phyloP scores from a whole-genome alignment of 2,888 invertebrate species.

The Branchellion lobata region DNA sequence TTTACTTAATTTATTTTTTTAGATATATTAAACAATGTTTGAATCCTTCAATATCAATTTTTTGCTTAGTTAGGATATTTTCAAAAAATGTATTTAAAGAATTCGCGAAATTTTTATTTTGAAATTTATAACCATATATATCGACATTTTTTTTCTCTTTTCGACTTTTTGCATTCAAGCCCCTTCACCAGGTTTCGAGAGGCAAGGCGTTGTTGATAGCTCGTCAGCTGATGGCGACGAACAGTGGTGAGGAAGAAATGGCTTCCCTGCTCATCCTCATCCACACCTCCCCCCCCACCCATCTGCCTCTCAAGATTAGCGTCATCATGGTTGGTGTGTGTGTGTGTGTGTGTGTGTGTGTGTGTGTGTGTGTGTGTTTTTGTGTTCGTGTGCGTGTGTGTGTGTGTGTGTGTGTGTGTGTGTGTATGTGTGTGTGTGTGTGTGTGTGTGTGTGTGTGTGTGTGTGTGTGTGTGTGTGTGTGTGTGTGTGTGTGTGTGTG shows the following conservation, averaged over 20 bases:
- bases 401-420: too few species aligned
- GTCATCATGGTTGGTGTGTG: conserved; percentile 67
- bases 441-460: too few species aligned
- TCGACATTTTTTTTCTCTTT: too few species aligned
- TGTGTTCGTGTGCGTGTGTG: too few species aligned
- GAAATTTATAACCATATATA: too few species aligned
- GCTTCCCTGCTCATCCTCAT: conserved; percentile 84
- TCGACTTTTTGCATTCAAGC: conserved; percentile 48
- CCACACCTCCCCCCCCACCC: conserved; percentile 81
- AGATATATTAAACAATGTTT: neutral
- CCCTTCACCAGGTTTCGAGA: conserved; percentile 63
- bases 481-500: too few species aligned
- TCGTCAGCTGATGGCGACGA: conserved; percentile 66
- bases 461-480: too few species aligned
- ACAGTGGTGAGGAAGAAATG: conserved; percentile 95
- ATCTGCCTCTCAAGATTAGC: conserved; percentile 81
- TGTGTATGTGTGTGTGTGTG: too few species aligned
- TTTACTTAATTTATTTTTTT: neutral
- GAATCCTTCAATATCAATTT: neutral
- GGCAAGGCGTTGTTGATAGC: conserved; percentile 73
- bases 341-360: neutral
- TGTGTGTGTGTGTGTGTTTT: neutral
- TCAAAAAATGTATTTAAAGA: neutral
- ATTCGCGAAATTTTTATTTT: too few species aligned
- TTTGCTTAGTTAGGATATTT: neutral